Base-by-base conservation (phyloP, 2,888 invertebrate species). In the Chrysopilus asiliformis region DNA sequence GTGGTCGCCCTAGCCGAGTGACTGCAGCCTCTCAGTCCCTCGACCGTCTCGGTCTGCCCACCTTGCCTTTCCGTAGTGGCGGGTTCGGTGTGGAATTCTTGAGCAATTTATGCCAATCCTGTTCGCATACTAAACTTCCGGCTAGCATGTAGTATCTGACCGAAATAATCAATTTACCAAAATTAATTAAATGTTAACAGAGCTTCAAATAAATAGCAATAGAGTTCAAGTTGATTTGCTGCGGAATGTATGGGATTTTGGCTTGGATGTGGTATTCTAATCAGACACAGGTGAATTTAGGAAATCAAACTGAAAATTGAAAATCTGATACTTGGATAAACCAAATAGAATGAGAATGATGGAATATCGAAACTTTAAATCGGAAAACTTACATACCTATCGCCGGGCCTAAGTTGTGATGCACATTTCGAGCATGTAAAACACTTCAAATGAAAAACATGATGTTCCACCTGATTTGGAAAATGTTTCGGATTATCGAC, bases 361-460 rank as follows among this genome's bases (percentile, higher is more conserved):
- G n/a, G n/a, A n/a, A n/a, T n/a, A n/a, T n/a, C n/a, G n/a, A n/a
- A n/a, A n/a, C n/a, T n/a, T n/a, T n/a, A n/a, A n/a, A n/a, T n/a
- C n/a, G n/a, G n/a, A 22, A 22, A 22, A 22, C 10, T 26, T 10
- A 26, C 60, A 61, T 57, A 77, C 74, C 84, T 76, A 72, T 90
- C 90, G 53, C 91, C 91, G 51, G 84, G 79, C 65, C 81, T 75
- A 53, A 91, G 77, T 64, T 79, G 82, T 55, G 77, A 73, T 54
- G 82, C 78, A 66, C 91, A 91, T 65, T 87, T 87, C 64, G 82
- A 85, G 72, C 90, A 91, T 50, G 81, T 76, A 72, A 91, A 91
- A 68, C 90, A 91, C 68, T 87, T 86, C 68, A 87, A 74, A 71
- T 90, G 91, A 72, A 87, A 91, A 56, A 89, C 87, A 66, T 77